phyloP scores from a whole-genome alignment of 2,888 invertebrate species.

The Lissocephala sabroskyi region DNA sequence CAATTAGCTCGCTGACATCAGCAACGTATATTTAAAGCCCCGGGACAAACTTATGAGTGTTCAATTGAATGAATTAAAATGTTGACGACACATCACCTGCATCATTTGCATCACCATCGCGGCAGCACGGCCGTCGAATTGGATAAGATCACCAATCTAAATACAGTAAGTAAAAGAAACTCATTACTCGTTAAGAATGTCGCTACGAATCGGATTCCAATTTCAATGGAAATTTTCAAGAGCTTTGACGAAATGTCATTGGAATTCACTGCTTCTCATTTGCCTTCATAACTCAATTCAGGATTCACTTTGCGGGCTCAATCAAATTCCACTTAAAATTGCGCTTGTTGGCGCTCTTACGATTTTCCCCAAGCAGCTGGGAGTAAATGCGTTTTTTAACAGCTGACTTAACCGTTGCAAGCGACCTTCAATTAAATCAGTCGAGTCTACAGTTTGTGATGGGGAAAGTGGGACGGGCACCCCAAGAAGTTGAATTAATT shows the following conservation, averaged over 20 bases:
- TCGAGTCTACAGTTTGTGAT: not conserved
- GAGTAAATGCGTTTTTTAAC: conserved; percentile 3
- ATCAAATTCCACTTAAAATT: too few species aligned
- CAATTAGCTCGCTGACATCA: conserved; percentile 15
- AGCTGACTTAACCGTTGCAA: conserved; percentile 17
- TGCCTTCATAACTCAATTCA: too few species aligned
- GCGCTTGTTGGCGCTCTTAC: too few species aligned
- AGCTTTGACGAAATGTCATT: too few species aligned
- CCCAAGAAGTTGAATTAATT: conserved; percentile 13
- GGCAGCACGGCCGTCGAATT: conserved; percentile 70
- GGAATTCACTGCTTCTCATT: too few species aligned
- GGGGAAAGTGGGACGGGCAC: not conserved
- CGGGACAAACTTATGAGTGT: conserved; percentile 34
- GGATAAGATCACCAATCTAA: conserved; percentile 71
- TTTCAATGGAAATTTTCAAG: too few species aligned
- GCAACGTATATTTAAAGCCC: conserved; percentile 13
- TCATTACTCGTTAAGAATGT: not conserved
- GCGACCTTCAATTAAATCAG: conserved; percentile 30
- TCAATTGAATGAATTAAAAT: conserved; percentile 52
- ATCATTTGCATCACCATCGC: conserved; percentile 71
- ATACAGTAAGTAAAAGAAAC: conserved; percentile 61
- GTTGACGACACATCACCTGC: conserved; percentile 72
- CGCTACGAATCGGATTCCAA: too few species aligned
- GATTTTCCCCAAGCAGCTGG: too few species aligned
- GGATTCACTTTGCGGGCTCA: too few species aligned